A percentile compares a stretch with the other conserved stretches of the same genome.
Evolutionary conservation across 2,888 invertebrate genomes (phyloP).

Genomic region (Dicyrtomina minuta): DNA sequence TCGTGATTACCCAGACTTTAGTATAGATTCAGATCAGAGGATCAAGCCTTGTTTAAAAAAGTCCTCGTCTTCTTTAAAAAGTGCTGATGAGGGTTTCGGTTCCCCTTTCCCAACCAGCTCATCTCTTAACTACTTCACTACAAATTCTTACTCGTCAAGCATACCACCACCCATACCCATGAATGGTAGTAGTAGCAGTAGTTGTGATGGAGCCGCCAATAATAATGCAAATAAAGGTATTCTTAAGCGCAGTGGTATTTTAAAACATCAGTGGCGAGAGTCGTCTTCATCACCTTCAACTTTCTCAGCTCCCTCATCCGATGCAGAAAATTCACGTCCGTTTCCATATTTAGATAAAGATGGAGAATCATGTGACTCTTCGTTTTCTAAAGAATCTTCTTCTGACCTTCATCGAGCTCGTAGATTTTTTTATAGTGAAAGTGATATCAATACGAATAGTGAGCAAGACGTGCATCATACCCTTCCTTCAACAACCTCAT

Average conservation of each 20-base stretch:
- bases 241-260: constrained; percentile 36
- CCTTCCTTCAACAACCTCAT: neutral
- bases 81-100: constrained; percentile 29
- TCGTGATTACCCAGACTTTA: constrained; percentile 30
- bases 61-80: constrained; percentile 33
- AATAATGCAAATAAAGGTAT: constrained; percentile 33
- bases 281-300: constrained; percentile 29
- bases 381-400: constrained; percentile 3
- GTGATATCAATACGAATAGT: constrained; percentile 12
- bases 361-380: neutral
- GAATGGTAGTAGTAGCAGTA: neutral
- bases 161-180: constrained; percentile 1
- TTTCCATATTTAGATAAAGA: constrained; percentile 10
- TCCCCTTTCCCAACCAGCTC: neutral
- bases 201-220: neutral
- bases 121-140: constrained; percentile 8
- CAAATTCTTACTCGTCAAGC: constrained; percentile 22
- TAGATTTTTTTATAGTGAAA: constrained; percentile 22
- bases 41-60: constrained; percentile 50
- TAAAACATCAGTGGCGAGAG: constrained; percentile 33
- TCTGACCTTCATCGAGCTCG: constrained; percentile 8
- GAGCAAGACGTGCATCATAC: neutral
- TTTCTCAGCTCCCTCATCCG: constrained; percentile 25
- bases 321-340: constrained; percentile 25
- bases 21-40: constrained; percentile 33